Base-by-base conservation (phyloP, 1,140 invertebrate species). In the Macrotrachela quadricornifera region DNA sequence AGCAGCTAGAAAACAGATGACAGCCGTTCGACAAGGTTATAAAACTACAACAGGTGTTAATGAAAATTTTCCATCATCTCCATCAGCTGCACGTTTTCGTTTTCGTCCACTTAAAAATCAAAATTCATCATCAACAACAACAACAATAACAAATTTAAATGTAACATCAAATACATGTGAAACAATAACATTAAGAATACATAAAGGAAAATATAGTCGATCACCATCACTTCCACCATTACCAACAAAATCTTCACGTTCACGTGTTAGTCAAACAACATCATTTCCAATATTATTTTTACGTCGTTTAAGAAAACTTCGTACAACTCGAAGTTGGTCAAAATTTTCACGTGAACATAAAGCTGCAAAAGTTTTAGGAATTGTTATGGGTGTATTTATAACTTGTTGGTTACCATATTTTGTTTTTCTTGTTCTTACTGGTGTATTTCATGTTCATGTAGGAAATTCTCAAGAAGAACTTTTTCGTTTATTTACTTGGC, bases 301-400 rank as follows among this genome's bases (percentile, higher is more conserved):
- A 30, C 21, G 8, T 30, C 21, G 21, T 30, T 30, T 30, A 30
- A 30, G 21, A 30, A 21, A 64, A 63, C 53, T 61, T 66, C 47
- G 62, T 62, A 16, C 62, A 63, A 49, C 42, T 63, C 30, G 59
- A 58, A 57, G 15, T 57, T 55, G 3, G 3, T 30, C 21, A 87
- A 87, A 81, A 59, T 73, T 38, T 62, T 65, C 43, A 57, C 56
- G 71, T 21, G 71, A 73, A 57, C 50, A 70, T 40, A 72, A 73
- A 58, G 72, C 71, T 10, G 70, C 71, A 0, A 62, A 70, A 30
- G 71, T 69, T 10, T 57, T 73, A 44, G 68, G 66, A 10, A 70
- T 73, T 16, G 71, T 73, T 16, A 72, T 70, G 13, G 69, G 68
- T 46, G 61, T 60, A 10, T 70, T 69, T 57, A 57, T 69, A 17